Conservation (phyloP, 2,113 vertebrate species). For the Noctilio leporinus region DNA sequence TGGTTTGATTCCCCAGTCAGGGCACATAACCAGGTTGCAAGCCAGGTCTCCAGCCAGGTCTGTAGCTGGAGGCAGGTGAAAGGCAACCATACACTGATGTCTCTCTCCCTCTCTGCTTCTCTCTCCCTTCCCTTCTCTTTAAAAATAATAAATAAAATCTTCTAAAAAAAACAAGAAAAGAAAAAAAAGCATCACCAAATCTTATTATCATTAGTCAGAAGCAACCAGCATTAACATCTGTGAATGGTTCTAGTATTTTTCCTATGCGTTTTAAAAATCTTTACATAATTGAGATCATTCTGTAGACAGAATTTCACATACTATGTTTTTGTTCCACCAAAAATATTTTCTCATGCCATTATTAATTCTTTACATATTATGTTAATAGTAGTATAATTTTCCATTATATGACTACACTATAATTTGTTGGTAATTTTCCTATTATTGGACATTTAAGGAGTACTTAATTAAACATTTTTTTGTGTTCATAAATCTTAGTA, state of each 20-base stretch:
- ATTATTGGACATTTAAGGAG: neutral
- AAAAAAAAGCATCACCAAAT: neutral
- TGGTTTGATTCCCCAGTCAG: too few relatives aligned
- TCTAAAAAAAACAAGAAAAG: too few relatives aligned
- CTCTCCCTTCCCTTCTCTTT: too few relatives aligned
- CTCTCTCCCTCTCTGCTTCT: too few relatives aligned
- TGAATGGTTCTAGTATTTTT: neutral
- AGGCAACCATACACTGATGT: too few relatives aligned
- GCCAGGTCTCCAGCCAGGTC: too few relatives aligned
- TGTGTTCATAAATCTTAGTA: neutral
- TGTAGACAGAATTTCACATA: neutral
- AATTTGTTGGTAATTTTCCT: neutral
- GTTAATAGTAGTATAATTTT: neutral
- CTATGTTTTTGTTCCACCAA: neutral
- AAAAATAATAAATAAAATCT: too few relatives aligned
- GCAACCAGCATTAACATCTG: neutral
- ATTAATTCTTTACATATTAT: slow-evolving; percentile 4
- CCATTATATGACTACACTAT: neutral
- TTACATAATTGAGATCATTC: neutral
- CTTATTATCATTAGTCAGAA: neutral
- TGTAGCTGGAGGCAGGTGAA: too few relatives aligned
- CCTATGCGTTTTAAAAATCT: neutral
- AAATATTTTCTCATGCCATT: neutral
- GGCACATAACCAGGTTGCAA: too few relatives aligned
- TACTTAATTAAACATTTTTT: neutral